Conservation (phyloP, 2,888 invertebrate genomes). For the Sesia bembeciformis region DNA sequence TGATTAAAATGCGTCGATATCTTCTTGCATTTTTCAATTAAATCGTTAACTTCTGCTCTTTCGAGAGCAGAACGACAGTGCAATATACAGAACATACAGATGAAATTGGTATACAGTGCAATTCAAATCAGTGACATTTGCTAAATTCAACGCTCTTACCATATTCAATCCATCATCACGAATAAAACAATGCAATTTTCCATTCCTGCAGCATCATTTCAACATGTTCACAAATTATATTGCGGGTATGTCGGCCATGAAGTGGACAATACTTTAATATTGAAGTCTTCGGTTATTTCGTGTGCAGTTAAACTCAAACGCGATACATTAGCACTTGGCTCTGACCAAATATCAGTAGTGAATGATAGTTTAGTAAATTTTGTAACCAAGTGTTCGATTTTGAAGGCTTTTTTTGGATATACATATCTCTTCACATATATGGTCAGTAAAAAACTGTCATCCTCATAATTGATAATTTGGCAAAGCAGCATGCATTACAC, state of each 20-base stretch:
- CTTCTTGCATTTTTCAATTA: too few relatives aligned
- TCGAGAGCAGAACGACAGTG: too few relatives aligned
- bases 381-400: conserved; percentile 14
- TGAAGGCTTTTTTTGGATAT: conserved; percentile 6
- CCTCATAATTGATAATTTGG: conserved; percentile 18
- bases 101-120: too few relatives aligned
- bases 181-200: conserved; percentile 14
- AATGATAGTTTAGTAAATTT: conserved; percentile 14
- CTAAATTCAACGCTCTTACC: conserved; percentile 5
- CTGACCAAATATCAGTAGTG: conserved; percentile 13
- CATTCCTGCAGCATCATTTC: conserved; percentile 17
- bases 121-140: too few relatives aligned
- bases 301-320: conserved; percentile 14
- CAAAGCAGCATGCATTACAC: conserved; percentile 14
- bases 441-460: conserved; percentile 15
- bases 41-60: too few relatives aligned
- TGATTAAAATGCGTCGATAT: too few relatives aligned
- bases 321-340: conserved; percentile 9
- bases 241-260: conserved; percentile 17
- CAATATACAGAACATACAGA: too few relatives aligned
- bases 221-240: conserved; percentile 18
- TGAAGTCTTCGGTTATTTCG: conserved; percentile 15
- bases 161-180: conserved; percentile 14
- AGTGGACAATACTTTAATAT: conserved; percentile 13
- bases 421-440: conserved; percentile 13